These are phyloP conservation scores for Papilio glaucus DNA, from an alignment of 1,140 invertebrate genomes.

Conservation along the genomic window DNA sequence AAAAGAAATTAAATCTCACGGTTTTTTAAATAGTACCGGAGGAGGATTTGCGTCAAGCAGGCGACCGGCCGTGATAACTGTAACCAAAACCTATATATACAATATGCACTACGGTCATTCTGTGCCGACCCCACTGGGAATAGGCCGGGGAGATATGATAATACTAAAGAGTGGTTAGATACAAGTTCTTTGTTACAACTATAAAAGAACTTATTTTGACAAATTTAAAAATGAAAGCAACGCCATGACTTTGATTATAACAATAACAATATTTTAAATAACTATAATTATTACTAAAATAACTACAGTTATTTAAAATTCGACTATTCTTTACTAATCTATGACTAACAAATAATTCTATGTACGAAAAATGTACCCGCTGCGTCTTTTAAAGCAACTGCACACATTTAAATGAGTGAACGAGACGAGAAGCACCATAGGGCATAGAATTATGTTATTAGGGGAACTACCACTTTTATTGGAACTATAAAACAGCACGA, in stretches of 20 bases:
- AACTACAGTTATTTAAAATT: not conserved
- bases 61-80: too few relatives aligned
- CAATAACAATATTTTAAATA: not conserved
- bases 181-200: too few relatives aligned
- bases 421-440: constrained; percentile 46
- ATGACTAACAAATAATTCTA: not conserved
- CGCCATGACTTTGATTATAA: not conserved
- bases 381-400: not conserved
- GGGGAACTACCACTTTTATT: constrained; percentile 39
- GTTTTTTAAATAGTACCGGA: too few relatives aligned
- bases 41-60: too few relatives aligned
- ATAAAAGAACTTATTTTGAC: not conserved
- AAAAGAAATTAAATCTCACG: too few relatives aligned
- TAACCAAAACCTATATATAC: too few relatives aligned
- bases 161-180: too few relatives aligned
- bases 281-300: not conserved
- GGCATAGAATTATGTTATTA: constrained; percentile 44
- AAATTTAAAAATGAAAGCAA: not conserved
- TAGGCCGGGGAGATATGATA: too few relatives aligned
- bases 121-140: too few relatives aligned
- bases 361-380: not conserved
- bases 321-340: not conserved
- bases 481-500: constrained; percentile 32
- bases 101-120: too few relatives aligned
- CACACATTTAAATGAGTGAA: constrained; percentile 46